phyloP scores from a whole-genome alignment of 2,113 vertebrate species.

The Triplophysa tibetana region DNA sequence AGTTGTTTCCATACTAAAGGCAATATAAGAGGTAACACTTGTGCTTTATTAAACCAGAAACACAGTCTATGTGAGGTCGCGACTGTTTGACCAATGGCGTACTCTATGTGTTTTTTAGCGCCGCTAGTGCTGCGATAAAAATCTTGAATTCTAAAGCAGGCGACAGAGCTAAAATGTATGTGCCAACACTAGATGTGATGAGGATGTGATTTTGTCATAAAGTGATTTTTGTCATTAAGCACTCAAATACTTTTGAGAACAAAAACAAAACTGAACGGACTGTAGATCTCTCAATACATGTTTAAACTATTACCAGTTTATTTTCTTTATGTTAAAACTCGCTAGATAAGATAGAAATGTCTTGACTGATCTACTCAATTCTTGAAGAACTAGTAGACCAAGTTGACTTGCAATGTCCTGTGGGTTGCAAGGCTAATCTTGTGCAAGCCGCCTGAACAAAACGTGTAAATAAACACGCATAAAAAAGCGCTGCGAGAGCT shows the following conservation, averaged over 20 bases:
- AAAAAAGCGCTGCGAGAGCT: constrained; percentile 13
- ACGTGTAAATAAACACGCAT: constrained; percentile 7
- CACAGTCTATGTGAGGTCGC: background rate
- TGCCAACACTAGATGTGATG: background rate
- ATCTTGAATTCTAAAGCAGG: background rate
- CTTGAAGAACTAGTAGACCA: too few species aligned
- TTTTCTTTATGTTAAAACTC: too few species aligned
- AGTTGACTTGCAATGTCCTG: background rate
- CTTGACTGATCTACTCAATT: too few species aligned
- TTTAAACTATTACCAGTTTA: too few species aligned
- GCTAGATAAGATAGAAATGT: too few species aligned
- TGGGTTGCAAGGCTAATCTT: background rate
- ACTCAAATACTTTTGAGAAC: too few species aligned
- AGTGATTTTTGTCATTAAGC: too few species aligned
- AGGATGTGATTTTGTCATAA: too few species aligned
- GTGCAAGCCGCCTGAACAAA: background rate
- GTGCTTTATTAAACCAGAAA: background rate
- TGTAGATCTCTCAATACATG: too few species aligned
- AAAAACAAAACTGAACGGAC: too few species aligned
- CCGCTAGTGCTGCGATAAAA: background rate
- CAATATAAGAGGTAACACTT: constrained; percentile 17
- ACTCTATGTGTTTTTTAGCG: background rate
- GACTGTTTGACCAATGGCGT: background rate
- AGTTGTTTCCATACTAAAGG: constrained; percentile 44
- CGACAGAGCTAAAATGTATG: background rate